Base-by-base conservation (phyloP, 2,888 invertebrate genomes). In the Incurvaria masculella region DNA sequence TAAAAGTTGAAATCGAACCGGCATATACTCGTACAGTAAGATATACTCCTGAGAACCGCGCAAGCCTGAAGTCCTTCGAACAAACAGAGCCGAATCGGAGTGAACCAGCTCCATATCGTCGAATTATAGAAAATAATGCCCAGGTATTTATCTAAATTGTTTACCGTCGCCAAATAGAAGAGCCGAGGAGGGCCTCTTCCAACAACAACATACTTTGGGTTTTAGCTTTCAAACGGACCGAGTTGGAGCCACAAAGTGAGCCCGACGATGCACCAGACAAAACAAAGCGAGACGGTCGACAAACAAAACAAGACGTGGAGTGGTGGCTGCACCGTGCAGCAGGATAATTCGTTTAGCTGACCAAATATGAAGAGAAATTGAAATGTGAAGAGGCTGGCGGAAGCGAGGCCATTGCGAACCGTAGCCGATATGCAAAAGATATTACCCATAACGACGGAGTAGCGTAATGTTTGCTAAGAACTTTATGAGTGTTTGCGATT, bases 151-250 rank as follows among this genome's bases (percentile, higher is more conserved):
- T 65, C 61, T 58, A 59, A 62, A 55, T 52, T 71, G 71, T 79
- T 76, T 75, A 65, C 59, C 66, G 69, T 70, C 69, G 71, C 72
- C 47, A 53, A 53, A 51, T 50, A 49, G 21, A 44, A 46, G 19
- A 27, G 68, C 23, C 39, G 44, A 48, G 51, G 49, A 44, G 39
- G 45, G 74, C 68, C 73, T 69, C 68, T 71, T 63, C 64, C 73
- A 47, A 69, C 68, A 72, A 69, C 64, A 70, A 78, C 78, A 78
- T 63, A 76, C 73, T 69, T 79, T 68, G 71, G 69, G 76, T 79
- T 78, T 79, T 78, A 79, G 66, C 69, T 76, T 74, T 74, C 76
- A 76, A 78, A 73, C 52, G 46, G 42, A 26, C 39, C 49, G 50
- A 40, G 33, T 33, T 33, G 33, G 33, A 8, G 14, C 33, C n/a